These are phyloP conservation scores for Drosophila melanogaster DNA, from an alignment of 1,140 invertebrate genomes.

Conservation along the genomic window DNA sequence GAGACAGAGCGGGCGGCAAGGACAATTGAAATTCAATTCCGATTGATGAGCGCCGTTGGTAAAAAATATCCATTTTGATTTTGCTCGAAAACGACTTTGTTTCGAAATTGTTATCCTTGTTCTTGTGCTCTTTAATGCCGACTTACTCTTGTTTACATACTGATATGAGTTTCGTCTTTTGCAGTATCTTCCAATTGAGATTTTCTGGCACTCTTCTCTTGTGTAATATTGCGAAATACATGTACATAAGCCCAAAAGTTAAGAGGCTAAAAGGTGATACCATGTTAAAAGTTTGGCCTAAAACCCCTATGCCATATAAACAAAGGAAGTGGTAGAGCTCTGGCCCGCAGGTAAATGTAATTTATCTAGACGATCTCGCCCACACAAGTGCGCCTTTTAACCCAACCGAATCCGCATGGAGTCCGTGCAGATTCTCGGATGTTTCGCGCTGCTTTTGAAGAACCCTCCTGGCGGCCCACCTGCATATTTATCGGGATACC, in stretches of 20 bases:
- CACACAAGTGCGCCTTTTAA: slow-evolving; percentile 11
- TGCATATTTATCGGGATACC: slow-evolving; percentile 20
- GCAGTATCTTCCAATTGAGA: no score
- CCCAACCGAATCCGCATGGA: background rate
- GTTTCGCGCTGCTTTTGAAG: slow-evolving; percentile 24
- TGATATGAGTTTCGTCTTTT: background rate
- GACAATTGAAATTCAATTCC: slow-evolving; percentile 48
- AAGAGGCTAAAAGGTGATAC: background rate
- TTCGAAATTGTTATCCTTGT: slow-evolving; percentile 5
- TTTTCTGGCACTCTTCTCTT: background rate
- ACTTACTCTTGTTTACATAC: background rate
- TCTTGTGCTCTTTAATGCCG: background rate
- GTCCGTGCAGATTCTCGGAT: slow-evolving; percentile 14
- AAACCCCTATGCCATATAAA: background rate
- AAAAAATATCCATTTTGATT: slow-evolving; percentile 15
- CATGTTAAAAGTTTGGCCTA: background rate
- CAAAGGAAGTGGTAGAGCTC: background rate
- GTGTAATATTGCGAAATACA: no score
- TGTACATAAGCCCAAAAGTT: no score
- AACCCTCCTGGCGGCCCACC: slow-evolving; percentile 4
- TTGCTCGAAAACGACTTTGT: slow-evolving; percentile 12
- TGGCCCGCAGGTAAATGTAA: slow-evolving; percentile 9
- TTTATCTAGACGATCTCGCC: slow-evolving; percentile 1
- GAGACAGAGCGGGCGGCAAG: background rate
- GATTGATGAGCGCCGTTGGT: slow-evolving; percentile 30